Conservation (phyloP, 2,888 invertebrate genomes). For the Synergus japonicus region DNA sequence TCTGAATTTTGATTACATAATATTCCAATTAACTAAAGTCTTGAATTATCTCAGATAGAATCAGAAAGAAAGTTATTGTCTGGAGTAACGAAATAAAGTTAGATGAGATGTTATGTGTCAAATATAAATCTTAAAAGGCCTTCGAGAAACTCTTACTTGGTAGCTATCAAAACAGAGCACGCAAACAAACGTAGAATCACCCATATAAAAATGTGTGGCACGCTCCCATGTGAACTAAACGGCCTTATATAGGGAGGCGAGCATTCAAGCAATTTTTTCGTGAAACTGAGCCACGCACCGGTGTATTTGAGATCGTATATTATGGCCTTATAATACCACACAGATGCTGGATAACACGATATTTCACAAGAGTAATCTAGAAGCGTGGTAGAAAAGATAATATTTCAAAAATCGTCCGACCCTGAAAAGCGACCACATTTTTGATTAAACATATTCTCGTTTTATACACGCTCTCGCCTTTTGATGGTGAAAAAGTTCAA, state of each 20-base stretch:
- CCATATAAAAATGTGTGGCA: conserved; percentile 2
- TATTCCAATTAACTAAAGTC: too few species aligned
- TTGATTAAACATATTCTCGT: conserved; percentile 5
- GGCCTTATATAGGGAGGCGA: conserved; percentile 19
- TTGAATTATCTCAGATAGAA: not conserved
- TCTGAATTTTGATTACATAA: too few species aligned
- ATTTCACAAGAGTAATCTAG: conserved; percentile 9
- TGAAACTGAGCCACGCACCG: conserved; percentile 19
- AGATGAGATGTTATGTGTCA: conserved; percentile 18
- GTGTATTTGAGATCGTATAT: conserved; percentile 23
- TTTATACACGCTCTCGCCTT: not conserved
- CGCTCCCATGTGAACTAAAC: conserved; percentile 11
- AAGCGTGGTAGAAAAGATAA: not conserved
- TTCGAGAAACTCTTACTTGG: conserved; percentile 37
- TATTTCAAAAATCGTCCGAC: not conserved
- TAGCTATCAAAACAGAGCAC: conserved; percentile 5
- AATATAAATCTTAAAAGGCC: conserved; percentile 36
- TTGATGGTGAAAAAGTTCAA: not conserved
- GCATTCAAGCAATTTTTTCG: conserved; percentile 1
- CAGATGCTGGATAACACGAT: conserved; percentile 9
- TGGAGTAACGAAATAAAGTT: conserved; percentile 6
- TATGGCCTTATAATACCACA: conserved; percentile 9
- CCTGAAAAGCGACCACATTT: not conserved
- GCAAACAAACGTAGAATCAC: not conserved
- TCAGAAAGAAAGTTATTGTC: conserved; percentile 31